phyloP scores from a whole-genome alignment of 2,888 invertebrate species.

The Drosophila setosimentum region DNA sequence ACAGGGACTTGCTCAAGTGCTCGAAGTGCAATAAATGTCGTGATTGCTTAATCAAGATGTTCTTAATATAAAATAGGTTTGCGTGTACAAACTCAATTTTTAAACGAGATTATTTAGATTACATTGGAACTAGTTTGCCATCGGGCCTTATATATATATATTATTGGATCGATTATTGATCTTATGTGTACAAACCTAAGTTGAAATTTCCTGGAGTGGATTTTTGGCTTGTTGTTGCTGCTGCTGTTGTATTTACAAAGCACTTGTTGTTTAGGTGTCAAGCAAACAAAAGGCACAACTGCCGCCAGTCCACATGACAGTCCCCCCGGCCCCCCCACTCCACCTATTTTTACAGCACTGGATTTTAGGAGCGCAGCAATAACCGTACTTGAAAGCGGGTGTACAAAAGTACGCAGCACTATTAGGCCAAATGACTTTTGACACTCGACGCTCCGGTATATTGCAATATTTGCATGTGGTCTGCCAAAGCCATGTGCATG shows the following conservation, averaged over 20 bases:
- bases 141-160: not conserved
- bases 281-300: slow-evolving; percentile 55
- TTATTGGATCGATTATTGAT: not conserved
- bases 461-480: slow-evolving; percentile 67
- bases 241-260: slow-evolving; percentile 61
- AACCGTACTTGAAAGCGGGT: slow-evolving; percentile 65
- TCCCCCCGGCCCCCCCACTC: not conserved
- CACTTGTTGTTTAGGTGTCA: slow-evolving; percentile 66
- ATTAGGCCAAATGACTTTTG: slow-evolving; percentile 73
- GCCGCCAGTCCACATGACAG: not conserved
- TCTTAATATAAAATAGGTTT: not conserved
- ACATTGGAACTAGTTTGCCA: not conserved
- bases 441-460: slow-evolving; percentile 30
- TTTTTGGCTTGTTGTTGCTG: slow-evolving; percentile 22
- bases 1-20: not conserved
- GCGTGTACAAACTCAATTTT: not conserved
- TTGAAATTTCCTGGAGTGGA: slow-evolving; percentile 19
- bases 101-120: not conserved
- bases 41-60: not conserved
- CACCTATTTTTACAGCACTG: slow-evolving; percentile 18
- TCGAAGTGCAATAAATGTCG: not conserved
- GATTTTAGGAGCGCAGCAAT: slow-evolving; percentile 60
- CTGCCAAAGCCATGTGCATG: slow-evolving; percentile 1
- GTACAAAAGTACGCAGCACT: slow-evolving; percentile 72
- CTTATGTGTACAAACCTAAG: not conserved